Evolutionary conservation across 2,888 invertebrate genomes (phyloP).

Genomic region (Drosophila greeni): DNA sequence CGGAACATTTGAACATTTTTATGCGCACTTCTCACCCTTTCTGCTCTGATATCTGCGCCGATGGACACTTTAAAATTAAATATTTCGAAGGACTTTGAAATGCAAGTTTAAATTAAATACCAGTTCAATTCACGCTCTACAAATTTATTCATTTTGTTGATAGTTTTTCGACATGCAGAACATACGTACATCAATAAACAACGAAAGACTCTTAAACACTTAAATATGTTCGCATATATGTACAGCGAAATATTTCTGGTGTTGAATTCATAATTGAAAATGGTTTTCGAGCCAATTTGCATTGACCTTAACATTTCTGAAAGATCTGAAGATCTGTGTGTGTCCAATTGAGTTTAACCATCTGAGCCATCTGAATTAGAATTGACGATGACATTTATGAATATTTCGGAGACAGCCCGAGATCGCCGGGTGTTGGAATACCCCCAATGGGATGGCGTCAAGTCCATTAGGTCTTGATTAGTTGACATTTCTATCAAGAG

Average conservation of each 20-base stretch:
- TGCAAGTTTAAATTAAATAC: background rate
- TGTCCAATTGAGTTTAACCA: constrained; percentile 57
- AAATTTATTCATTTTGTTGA: constrained; percentile 4
- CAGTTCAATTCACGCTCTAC: constrained; percentile 16
- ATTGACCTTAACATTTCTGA: constrained; percentile 62
- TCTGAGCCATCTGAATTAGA: constrained; percentile 45
- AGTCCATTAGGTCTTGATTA: constrained; percentile 22
- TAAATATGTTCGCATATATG: constrained; percentile 7
- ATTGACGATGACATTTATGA: constrained; percentile 69
- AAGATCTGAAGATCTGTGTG: constrained; percentile 39
- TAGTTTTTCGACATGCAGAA: constrained; percentile 1
- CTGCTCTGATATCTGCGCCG: constrained; percentile 15
- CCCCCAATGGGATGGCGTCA: constrained; percentile 13
- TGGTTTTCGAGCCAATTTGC: constrained; percentile 56
- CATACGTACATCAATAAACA: constrained; percentile 3
- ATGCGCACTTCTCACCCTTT: constrained; percentile 28
- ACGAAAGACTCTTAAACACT: constrained; percentile 12
- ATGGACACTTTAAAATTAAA: constrained; percentile 46
- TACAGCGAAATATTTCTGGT: constrained; percentile 12
- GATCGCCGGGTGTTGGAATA: constrained; percentile 33
- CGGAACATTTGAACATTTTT: constrained; percentile 48
- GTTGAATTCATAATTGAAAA: constrained; percentile 31
- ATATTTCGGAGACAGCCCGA: constrained; percentile 47
- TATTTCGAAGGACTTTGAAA: constrained; percentile 36
- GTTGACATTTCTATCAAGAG: constrained; percentile 28